These are phyloP conservation scores for Melieria crassipennis DNA, from an alignment of 2,888 invertebrate species.

Conservation along the genomic window DNA sequence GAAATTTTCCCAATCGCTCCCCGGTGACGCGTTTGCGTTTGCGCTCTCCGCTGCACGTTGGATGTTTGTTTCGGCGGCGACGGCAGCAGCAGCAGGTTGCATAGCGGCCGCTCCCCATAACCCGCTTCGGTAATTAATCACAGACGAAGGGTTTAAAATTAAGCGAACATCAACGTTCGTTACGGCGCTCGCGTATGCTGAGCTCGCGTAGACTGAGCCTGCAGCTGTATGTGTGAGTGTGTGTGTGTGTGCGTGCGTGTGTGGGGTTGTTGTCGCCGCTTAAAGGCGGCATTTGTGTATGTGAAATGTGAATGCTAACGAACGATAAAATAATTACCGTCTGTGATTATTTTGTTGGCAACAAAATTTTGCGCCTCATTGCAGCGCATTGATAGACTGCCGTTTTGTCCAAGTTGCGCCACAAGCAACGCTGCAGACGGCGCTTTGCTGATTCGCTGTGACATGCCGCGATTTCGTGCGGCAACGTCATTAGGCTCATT, in stretches of 20 bases:
- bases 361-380: not conserved
- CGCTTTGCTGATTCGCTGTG: not conserved
- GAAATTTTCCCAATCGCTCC: constrained; percentile 31
- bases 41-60: not conserved
- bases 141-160: constrained; percentile 19
- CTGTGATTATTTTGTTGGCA: constrained; percentile 17
- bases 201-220: not conserved
- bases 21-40: constrained; percentile 25
- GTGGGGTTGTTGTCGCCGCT: not conserved
- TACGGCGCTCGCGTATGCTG: not conserved
- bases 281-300: not conserved
- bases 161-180: constrained; percentile 11
- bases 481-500: constrained; percentile 33
- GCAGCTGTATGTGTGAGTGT: not conserved
- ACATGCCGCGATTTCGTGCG: not conserved
- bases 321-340: constrained; percentile 13
- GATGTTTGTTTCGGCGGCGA: not conserved
- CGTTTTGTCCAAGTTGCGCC: not conserved
- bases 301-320: constrained; percentile 12
- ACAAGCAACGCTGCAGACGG: not conserved
- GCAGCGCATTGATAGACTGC: not conserved
- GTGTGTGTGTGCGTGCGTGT: constrained; percentile 2
- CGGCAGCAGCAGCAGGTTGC: not conserved
- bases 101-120: not conserved
- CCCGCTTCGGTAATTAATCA: constrained; percentile 30